phyloP scores from a whole-genome alignment of 2,888 invertebrate species.

The Myopa testacea region DNA sequence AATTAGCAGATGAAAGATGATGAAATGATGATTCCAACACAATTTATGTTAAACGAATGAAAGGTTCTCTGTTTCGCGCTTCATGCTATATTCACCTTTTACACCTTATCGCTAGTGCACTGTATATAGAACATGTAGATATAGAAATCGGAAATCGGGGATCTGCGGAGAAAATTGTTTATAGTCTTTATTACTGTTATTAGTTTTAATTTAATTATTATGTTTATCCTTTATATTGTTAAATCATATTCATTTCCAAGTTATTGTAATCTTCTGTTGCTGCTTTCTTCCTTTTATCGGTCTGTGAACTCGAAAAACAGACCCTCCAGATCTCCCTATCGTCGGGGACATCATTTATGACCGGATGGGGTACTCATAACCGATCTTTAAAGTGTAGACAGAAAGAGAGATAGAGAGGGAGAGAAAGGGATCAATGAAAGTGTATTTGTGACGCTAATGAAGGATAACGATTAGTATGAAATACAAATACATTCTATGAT shows the following conservation, averaged over 20 bases:
- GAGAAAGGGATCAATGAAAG: too few species aligned
- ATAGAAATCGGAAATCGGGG: too few species aligned
- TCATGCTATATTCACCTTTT: too few species aligned
- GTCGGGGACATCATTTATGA: constrained; percentile 67
- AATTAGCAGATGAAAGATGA: too few species aligned
- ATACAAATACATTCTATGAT: constrained; percentile 1
- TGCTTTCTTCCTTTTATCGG: constrained; percentile 1
- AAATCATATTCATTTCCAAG: constrained; percentile 22
- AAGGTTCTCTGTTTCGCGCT: too few species aligned
- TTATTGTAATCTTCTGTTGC: constrained; percentile 31
- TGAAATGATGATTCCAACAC: too few species aligned
- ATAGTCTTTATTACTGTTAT: too few species aligned
- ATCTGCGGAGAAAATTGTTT: too few species aligned
- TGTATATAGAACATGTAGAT: too few species aligned
- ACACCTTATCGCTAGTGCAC: too few species aligned
- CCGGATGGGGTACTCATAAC: constrained; percentile 67
- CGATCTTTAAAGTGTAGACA: constrained; percentile 60
- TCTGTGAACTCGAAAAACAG: constrained; percentile 49
- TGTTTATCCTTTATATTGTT: background rate
- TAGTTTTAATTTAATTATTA: background rate
- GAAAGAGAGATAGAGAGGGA: constrained; percentile 13
- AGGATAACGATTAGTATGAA: constrained; percentile 40
- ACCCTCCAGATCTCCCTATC: constrained; percentile 67
- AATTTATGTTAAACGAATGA: too few species aligned
- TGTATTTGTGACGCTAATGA: constrained; percentile 50